Percentiles rank a stretch among this genome's conserved stretches.
These are phyloP conservation scores for Bubo scandiacus DNA, from an alignment of 2,113 vertebrate genomes.

Conservation along the genomic window DNA sequence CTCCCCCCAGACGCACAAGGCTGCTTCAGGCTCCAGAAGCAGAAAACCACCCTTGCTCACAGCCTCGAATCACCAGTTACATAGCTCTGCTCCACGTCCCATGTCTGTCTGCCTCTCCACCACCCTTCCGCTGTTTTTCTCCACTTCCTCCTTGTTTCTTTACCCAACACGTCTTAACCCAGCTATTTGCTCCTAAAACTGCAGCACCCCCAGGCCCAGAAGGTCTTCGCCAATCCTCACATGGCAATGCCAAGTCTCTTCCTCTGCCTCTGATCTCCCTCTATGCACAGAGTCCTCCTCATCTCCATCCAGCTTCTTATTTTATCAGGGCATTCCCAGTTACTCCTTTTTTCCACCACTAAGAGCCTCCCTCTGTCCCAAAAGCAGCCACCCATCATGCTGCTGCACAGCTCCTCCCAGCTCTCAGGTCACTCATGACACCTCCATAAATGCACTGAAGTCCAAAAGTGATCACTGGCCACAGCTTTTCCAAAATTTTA, in stretches of 20 bases:
- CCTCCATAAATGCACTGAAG: not conserved
- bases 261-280: no score
- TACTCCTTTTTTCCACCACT: not conserved
- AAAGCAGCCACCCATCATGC: not conserved
- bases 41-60: not conserved
- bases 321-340: no score
- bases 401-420: not conserved
- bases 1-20: not conserved
- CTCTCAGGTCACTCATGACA: not conserved
- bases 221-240: not conserved
- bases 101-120: not conserved
- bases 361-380: not conserved
- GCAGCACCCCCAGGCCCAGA: rapidly evolving
- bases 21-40: not conserved
- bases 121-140: not conserved
- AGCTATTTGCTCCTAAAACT: not conserved
- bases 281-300: not conserved
- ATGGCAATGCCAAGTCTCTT: not conserved
- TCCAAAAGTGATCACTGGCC: no score
- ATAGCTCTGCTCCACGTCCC: not conserved
- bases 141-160: not conserved
- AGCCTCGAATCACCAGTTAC: not conserved
- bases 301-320: not conserved
- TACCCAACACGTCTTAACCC: not conserved
- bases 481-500: not conserved